Percentiles rank a stretch among this genome's conserved stretches.
Conservation (phyloP, 1,140 invertebrate genomes). For the Diorhabda carinulata region DNA sequence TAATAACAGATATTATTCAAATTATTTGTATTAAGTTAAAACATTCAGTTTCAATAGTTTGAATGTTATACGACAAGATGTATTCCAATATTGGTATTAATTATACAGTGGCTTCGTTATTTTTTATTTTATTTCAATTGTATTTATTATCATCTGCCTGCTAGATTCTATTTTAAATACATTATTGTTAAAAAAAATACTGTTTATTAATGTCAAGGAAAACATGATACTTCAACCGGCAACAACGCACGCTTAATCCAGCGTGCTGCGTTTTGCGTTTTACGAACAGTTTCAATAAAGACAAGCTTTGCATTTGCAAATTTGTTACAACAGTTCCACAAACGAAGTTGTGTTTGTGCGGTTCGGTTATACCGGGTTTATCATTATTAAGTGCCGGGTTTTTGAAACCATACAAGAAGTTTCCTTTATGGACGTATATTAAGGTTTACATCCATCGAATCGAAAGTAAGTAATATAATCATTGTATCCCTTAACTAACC, state of each 20-base stretch:
- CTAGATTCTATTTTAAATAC: too few relatives aligned
- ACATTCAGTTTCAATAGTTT: too few relatives aligned
- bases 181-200: too few relatives aligned
- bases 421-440: not conserved
- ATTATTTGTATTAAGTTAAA: too few relatives aligned
- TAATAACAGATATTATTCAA: too few relatives aligned
- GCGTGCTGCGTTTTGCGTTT: slow-evolving; percentile 19
- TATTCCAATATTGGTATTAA: too few relatives aligned
- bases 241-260: slow-evolving; percentile 8
- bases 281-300: slow-evolving; percentile 7
- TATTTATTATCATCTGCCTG: too few relatives aligned
- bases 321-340: slow-evolving; percentile 5
- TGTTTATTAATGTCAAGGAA: not conserved
- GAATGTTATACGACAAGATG: too few relatives aligned
- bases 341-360: not conserved
- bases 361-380: slow-evolving; percentile 1
- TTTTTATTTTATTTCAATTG: too few relatives aligned
- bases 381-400: not conserved
- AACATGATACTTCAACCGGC: not conserved
- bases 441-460: not conserved
- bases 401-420: not conserved
- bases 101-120: too few relatives aligned
- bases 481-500: too few relatives aligned
- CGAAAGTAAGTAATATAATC: too few relatives aligned
- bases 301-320: slow-evolving; percentile 5